Percentiles rank a stretch among this genome's conserved stretches.
These are phyloP conservation scores for Parasteatoda tepidariorum DNA, from an alignment of 1,140 invertebrate genomes.

Conservation along the genomic window DNA sequence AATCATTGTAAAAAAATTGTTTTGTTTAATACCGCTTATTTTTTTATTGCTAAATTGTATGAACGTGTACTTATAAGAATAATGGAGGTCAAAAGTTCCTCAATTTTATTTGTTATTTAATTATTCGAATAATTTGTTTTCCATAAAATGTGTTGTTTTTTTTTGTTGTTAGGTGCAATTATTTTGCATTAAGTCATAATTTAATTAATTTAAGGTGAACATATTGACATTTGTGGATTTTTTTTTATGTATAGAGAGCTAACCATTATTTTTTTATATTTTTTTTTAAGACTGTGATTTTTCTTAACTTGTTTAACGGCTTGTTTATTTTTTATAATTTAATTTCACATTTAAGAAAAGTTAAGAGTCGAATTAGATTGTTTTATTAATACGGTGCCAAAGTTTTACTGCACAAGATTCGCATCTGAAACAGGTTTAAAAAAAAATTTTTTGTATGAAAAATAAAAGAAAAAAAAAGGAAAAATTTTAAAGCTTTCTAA, in stretches of 20 bases:
- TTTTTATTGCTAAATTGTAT: background rate
- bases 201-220: constrained; percentile 6
- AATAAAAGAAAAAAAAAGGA: no score
- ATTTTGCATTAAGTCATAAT: constrained; percentile 20
- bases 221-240: constrained; percentile 10
- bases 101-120: constrained; percentile 2
- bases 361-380: background rate
- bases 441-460: no score
- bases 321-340: constrained; percentile 24
- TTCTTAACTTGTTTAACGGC: constrained; percentile 48
- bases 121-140: constrained; percentile 5
- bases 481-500: no score
- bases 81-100: constrained; percentile 12
- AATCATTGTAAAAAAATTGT: no score
- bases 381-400: constrained; percentile 48
- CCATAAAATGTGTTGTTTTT: constrained; percentile 7
- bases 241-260: constrained; percentile 24
- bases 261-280: constrained; percentile 24
- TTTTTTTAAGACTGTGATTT: constrained; percentile 57
- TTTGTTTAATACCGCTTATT: no score
- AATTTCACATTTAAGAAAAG: background rate
- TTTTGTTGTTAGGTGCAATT: constrained; percentile 48
- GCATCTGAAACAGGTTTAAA: constrained; percentile 1
- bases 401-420: constrained; percentile 3
- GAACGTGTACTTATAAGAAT: constrained; percentile 37